These are phyloP conservation scores for Sarcophaga peregrina DNA, from an alignment of 1,140 invertebrate genomes.

Conservation along the genomic window DNA sequence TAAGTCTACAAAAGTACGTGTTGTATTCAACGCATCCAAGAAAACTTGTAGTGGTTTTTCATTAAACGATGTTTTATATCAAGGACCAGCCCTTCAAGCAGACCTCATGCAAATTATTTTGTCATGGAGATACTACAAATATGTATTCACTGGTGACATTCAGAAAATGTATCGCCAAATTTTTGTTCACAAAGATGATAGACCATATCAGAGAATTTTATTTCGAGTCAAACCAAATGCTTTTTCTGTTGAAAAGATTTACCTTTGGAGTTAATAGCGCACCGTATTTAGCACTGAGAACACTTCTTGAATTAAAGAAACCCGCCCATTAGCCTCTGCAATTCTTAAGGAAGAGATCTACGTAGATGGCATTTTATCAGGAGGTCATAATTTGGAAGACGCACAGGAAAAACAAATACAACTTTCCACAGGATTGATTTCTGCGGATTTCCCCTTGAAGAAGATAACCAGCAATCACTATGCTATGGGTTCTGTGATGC, in stretches of 20 bases:
- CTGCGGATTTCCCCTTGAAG: neutral
- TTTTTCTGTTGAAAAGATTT: slow-evolving; percentile 3
- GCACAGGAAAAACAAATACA: neutral
- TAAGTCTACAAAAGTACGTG: slow-evolving; percentile 27
- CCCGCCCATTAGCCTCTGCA: neutral
- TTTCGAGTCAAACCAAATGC: too few relatives aligned
- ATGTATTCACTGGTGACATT: slow-evolving; percentile 31
- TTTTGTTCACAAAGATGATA: too few relatives aligned
- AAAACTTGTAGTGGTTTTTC: neutral
- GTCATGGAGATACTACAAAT: slow-evolving; percentile 17
- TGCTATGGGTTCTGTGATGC: neutral
- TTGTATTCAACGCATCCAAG: slow-evolving; percentile 31
- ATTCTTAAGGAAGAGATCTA: neutral
- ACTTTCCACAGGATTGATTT: neutral
- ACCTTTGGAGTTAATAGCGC: slow-evolving; percentile 30
- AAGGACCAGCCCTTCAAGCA: slow-evolving; percentile 14
- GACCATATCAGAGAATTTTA: too few relatives aligned
- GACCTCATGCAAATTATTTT: slow-evolving; percentile 18
- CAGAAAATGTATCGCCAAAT: slow-evolving; percentile 42
- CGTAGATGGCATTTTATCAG: slow-evolving; percentile 34
- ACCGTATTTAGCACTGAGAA: slow-evolving; percentile 22
- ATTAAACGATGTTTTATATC: slow-evolving; percentile 23
- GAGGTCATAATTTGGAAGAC: neutral
- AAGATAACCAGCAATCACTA: neutral
- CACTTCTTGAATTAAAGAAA: neutral